A percentile compares a stretch with the other conserved stretches of the same genome.
These are phyloP conservation scores for Picus viridis DNA, from an alignment of 2,797 vertebrate species.

Conservation along the genomic window DNA sequence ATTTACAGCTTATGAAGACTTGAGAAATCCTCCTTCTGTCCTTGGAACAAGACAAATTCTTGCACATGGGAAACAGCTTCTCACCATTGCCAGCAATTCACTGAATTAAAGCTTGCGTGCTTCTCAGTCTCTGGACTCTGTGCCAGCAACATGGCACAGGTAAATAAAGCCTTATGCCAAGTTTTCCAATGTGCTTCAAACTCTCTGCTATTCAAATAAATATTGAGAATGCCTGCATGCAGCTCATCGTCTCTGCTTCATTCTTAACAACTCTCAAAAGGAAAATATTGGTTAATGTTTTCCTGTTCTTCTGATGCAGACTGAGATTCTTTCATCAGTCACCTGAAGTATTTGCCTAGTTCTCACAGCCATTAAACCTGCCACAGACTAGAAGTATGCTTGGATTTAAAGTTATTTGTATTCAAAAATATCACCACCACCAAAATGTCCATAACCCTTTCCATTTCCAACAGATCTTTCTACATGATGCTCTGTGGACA, in stretches of 20 bases:
- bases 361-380: neutral
- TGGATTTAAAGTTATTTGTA: neutral
- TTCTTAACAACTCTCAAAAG: neutral
- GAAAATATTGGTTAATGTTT: neutral
- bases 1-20: neutral
- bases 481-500: rapidly evolving
- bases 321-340: neutral
- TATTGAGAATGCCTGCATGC: neutral
- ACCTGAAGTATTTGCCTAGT: neutral
- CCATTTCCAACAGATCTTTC: neutral
- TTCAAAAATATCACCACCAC: neutral
- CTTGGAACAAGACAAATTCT: neutral
- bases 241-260: neutral
- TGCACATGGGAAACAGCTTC: neutral
- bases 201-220: constrained; percentile 9
- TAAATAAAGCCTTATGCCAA: constrained; percentile 14
- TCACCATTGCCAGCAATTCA: neutral
- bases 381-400: neutral
- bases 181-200: neutral
- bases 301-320: neutral
- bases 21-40: neutral
- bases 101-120: neutral
- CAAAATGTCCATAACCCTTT: neutral
- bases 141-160: constrained; percentile 4
- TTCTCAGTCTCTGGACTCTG: neutral